A percentile compares a stretch with the other conserved stretches of the same genome.
Evolutionary conservation across 2,797 vertebrate species (phyloP).

Genomic region (Sebastiscus albofasciatus): DNA sequence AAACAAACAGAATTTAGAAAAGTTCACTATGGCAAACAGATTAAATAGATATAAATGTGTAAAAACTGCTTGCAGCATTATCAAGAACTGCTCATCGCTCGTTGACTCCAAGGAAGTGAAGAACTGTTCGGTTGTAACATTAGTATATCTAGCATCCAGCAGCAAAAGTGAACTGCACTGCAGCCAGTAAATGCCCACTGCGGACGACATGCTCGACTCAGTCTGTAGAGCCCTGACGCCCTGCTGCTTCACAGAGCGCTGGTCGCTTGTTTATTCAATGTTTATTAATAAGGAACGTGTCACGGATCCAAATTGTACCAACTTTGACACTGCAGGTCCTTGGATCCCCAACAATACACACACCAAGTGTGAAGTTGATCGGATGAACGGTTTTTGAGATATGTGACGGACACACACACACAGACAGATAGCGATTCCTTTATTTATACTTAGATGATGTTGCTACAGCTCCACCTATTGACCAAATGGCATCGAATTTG

Average conservation of each 20-base stretch:
- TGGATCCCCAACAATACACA: not conserved
- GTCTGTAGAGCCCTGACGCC: not conserved
- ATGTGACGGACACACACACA: not conserved
- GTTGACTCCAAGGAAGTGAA: no score
- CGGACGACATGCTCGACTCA: not conserved
- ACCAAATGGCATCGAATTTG: no score
- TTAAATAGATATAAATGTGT: not conserved
- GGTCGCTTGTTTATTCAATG: not conserved
- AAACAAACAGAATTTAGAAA: constrained; percentile 14
- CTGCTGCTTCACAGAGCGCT: not conserved
- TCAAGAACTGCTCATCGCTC: no score
- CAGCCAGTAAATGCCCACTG: not conserved
- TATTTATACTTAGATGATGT: no score
- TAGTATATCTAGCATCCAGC: no score
- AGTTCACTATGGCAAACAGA: not conserved
- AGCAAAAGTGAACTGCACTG: not conserved
- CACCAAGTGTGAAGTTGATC: not conserved
- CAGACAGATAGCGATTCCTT: not conserved
- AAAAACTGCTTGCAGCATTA: not conserved
- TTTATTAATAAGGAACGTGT: not conserved
- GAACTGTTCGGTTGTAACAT: no score
- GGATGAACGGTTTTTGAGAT: not conserved
- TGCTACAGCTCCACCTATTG: no score
- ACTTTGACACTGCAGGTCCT: not conserved
- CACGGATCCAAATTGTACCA: not conserved